Percentiles rank a stretch among this genome's conserved stretches.
Evolutionary conservation across 2,888 invertebrate genomes (phyloP).

Genomic region (Arctia plantaginis): DNA sequence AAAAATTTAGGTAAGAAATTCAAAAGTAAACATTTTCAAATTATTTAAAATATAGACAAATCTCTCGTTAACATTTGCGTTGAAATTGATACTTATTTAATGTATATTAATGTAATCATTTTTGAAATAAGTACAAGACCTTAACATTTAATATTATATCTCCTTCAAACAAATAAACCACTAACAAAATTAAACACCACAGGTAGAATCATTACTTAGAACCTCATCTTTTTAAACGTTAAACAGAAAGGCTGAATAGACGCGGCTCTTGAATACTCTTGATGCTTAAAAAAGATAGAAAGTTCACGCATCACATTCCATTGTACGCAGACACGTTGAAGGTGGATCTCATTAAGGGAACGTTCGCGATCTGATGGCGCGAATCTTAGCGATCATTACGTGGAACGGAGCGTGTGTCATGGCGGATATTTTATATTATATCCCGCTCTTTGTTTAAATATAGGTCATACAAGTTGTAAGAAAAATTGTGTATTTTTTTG

Average conservation of each 20-base stretch:
- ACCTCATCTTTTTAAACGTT: constrained; percentile 80
- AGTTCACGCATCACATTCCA: constrained; percentile 80
- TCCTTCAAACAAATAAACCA: constrained; percentile 44
- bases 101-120: background rate
- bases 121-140: background rate
- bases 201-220: constrained; percentile 82
- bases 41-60: no score
- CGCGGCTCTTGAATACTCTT: constrained; percentile 76
- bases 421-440: constrained; percentile 42
- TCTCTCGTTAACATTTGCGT: background rate
- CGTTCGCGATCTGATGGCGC: constrained; percentile 81
- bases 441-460: constrained; percentile 27
- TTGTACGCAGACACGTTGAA: constrained; percentile 80
- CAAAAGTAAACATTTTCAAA: no score
- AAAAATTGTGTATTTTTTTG: constrained; percentile 12
- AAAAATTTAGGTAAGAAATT: constrained; percentile 50
- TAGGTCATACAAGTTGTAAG: constrained; percentile 32
- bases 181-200: constrained; percentile 61
- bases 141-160: constrained; percentile 21
- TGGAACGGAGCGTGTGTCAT: constrained; percentile 66
- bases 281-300: constrained; percentile 76
- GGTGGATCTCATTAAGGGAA: constrained; percentile 84
- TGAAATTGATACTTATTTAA: background rate
- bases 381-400: constrained; percentile 85
- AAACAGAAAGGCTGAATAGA: constrained; percentile 73